These are phyloP conservation scores for Circaetus cinerascens DNA, from an alignment of 2,113 vertebrate species.

Conservation along the genomic window DNA sequence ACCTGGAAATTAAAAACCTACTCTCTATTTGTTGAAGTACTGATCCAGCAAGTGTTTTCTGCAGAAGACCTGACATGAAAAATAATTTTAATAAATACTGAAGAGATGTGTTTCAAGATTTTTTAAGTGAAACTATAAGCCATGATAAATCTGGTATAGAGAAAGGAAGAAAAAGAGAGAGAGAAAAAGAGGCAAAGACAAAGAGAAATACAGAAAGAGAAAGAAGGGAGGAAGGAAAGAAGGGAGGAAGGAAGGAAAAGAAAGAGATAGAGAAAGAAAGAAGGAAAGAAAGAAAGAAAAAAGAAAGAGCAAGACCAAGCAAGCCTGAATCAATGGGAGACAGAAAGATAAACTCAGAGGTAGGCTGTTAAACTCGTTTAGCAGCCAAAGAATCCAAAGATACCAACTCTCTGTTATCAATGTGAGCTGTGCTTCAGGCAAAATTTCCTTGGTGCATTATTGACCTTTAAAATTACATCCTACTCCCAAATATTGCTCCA, in stretches of 20 bases:
- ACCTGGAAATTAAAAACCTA: conserved; percentile 5
- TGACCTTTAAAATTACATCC: conserved; percentile 65
- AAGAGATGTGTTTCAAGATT: background rate
- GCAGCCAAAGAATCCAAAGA: background rate
- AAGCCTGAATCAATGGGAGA: background rate
- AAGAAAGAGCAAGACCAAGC: background rate
- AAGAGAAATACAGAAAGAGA: no score
- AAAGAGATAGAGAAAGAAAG: accelerated
- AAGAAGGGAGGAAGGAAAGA: no score
- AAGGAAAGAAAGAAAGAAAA: accelerated
- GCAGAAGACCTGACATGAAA: background rate
- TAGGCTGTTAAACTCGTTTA: background rate
- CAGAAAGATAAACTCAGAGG: background rate
- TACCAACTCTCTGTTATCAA: background rate
- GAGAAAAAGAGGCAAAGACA: background rate
- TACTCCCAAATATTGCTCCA: conserved; percentile 36
- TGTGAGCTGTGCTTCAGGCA: conserved; percentile 10
- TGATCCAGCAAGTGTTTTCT: background rate
- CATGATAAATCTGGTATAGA: background rate
- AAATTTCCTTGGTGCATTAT: background rate
- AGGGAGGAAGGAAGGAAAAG: no score
- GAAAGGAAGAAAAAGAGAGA: background rate
- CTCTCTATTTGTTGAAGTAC: background rate
- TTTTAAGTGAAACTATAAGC: background rate
- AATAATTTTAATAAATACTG: background rate